Evolutionary conservation across 1,140 invertebrate species (phyloP).

Genomic region (Drosophila quadrilineata): DNA sequence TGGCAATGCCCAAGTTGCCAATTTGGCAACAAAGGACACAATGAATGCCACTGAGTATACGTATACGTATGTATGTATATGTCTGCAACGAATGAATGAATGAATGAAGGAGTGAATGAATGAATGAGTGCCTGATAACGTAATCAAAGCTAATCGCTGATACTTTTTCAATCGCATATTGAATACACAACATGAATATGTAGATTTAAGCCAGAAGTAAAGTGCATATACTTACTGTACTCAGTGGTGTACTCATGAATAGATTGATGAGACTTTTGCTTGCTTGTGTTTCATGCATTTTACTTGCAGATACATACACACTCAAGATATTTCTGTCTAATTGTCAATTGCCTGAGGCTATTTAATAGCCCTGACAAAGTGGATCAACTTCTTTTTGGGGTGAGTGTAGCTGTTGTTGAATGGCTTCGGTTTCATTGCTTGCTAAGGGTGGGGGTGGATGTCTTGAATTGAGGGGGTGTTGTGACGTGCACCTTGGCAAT

Average conservation of each 20-base stretch:
- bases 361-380: no score
- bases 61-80: neutral
- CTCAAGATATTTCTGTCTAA: constrained; percentile 72
- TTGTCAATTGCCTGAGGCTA: constrained; percentile 55
- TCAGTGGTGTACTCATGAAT: constrained; percentile 7
- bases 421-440: no score
- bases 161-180: no score
- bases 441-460: no score
- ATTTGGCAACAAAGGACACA: constrained; percentile 73
- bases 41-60: constrained; percentile 17
- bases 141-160: no score
- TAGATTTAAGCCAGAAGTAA: no score
- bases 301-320: neutral
- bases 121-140: no score
- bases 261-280: neutral
- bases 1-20: constrained; percentile 72
- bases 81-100: neutral
- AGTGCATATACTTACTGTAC: no score
- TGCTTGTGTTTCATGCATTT: neutral
- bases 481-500: constrained; percentile 37
- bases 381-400: no score
- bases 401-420: neutral
- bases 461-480: neutral
- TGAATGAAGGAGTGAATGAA: neutral
- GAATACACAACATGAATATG: no score